Base-by-base conservation (phyloP, 2,113 vertebrate species). In the Sceloporus undulatus region DNA sequence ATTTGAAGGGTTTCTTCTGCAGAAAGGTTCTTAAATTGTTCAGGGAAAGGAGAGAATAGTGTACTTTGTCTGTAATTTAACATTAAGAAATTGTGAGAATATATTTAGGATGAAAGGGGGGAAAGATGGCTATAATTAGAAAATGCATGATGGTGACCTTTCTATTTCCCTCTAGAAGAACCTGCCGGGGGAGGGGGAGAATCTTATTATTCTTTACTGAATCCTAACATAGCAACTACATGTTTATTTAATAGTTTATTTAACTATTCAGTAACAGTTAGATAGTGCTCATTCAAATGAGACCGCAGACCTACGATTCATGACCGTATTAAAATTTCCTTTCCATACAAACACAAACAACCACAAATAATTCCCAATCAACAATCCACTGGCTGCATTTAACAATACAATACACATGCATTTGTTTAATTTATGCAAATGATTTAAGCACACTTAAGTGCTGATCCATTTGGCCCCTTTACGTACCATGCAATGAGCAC, bases 41-140 rank as follows among this genome's bases (percentile, higher is more conserved):
- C 90, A 91, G 84, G 83, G 48, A 29, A 71, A 5, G 54, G 19
- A 89, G 48, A 2, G 27, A 82, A 4, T 84, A 65, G 77, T 54
- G 91, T 25, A 75, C 56, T 73, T 27, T 71, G 23, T 79, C 66
- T n/a, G 65, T 38, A 19, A 70, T 87, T 90, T 91, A 89, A 83
- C 70, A 86, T 66, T 91, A 25, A 66, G 87, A 94, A 94, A 87
- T 80, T 84, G 89, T 0, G 8, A 84, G 90, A 18, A 54, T 91
- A 13, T 2, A 66, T 25, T 71, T 84, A 88, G 91, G 73, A 93
- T 70, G 75, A 84, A 89, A 81, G 54, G 92, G 56, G 1, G 79
- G 23, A 82, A 27, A 83, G 79, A 18, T 87, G 62, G 92, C 90
- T 23, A 0, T 5, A 91, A 10, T 70, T 85, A 90, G 62, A 52